Conservation (phyloP, 2,888 invertebrate species). For the Agonum fuliginosum region DNA sequence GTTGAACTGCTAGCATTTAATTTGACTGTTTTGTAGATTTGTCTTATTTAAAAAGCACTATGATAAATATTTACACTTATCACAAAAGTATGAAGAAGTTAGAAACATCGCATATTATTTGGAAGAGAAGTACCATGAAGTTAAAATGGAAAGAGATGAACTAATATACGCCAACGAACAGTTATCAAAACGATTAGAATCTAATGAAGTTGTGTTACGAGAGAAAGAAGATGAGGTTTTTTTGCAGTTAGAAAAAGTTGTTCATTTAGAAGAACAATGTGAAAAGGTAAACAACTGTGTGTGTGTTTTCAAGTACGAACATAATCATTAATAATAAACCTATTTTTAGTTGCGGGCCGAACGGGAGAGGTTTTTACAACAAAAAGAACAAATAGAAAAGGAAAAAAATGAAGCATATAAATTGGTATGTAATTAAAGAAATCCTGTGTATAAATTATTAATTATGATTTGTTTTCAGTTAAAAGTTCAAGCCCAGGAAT, state of each 20-base stretch:
- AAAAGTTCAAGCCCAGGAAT: constrained; percentile 76
- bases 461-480: constrained; percentile 69
- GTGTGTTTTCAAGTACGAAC: constrained; percentile 7
- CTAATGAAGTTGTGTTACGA: constrained; percentile 75
- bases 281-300: constrained; percentile 71
- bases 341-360: constrained; percentile 72
- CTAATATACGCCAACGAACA: constrained; percentile 74
- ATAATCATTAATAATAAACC: constrained; percentile 57
- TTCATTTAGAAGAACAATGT: constrained; percentile 77
- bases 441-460: constrained; percentile 18
- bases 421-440: constrained; percentile 68
- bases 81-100: constrained; percentile 79
- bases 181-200: constrained; percentile 75
- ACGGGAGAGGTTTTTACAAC: constrained; percentile 72
- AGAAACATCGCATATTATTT: constrained; percentile 78
- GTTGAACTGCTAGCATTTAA: not conserved
- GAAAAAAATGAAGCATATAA: constrained; percentile 73
- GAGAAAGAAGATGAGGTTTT: constrained; percentile 79
- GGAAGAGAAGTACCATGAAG: constrained; percentile 80
- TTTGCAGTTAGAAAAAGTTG: constrained; percentile 76
- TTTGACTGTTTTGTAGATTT: constrained; percentile 74
- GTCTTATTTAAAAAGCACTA: constrained; percentile 79
- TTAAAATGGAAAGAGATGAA: constrained; percentile 78
- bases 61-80: constrained; percentile 77
- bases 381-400: constrained; percentile 72